Percentiles rank a stretch among this genome's conserved stretches.
Evolutionary conservation across 1,140 invertebrate species (phyloP).

Genomic region (Mylabris phalerata): DNA sequence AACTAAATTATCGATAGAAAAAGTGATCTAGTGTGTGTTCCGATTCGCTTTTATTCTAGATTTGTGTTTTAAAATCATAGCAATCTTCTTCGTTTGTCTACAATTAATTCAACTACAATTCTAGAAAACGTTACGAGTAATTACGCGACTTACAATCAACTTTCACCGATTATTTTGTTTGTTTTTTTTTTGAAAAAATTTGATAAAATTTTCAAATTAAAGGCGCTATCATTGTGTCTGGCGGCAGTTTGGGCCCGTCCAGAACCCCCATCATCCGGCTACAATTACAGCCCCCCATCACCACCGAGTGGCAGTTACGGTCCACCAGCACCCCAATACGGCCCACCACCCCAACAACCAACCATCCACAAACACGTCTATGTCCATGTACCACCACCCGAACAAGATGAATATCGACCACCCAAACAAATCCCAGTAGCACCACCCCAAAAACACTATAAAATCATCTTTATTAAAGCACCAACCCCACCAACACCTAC

Average conservation of each 20-base stretch:
- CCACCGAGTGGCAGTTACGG: constrained; percentile 42
- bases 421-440: constrained; percentile 55
- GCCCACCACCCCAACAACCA: constrained; percentile 62
- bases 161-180: neutral
- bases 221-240: neutral
- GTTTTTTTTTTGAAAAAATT: neutral
- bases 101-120: neutral
- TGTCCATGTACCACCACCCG: constrained; percentile 77
- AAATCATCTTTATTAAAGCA: constrained; percentile 84
- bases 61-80: neutral
- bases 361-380: constrained; percentile 81
- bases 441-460: constrained; percentile 80
- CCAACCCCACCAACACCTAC: constrained; percentile 72
- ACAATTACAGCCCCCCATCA: constrained; percentile 23
- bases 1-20: too few species aligned
- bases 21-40: too few species aligned
- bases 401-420: constrained; percentile 63
- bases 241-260: neutral
- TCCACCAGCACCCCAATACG: constrained; percentile 58
- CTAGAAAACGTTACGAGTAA: constrained; percentile 4
- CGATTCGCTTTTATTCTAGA: too few species aligned
- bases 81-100: neutral
- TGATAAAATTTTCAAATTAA: too few species aligned
- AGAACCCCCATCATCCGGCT: constrained; percentile 20
- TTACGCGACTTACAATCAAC: constrained; percentile 6